Evolutionary conservation across 2,113 vertebrate species (phyloP).

Genomic region (Tyto alba): DNA sequence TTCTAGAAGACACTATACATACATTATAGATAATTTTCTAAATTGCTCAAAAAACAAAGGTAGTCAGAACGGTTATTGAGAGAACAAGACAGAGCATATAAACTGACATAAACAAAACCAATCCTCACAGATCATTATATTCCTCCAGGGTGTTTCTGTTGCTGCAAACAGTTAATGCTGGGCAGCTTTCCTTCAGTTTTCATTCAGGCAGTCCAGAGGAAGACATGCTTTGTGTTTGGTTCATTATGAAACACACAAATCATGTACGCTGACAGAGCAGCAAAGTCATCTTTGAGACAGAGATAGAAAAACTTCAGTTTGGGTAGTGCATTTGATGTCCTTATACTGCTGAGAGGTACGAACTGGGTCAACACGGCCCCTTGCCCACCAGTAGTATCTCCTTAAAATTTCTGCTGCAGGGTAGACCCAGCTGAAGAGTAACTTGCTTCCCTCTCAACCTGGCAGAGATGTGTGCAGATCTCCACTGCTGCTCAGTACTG

Average conservation of each 20-base stretch:
- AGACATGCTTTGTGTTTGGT: not conserved
- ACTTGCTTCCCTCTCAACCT: not conserved
- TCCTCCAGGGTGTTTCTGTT: not conserved
- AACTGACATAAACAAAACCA: not conserved
- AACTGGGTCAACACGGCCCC: not conserved
- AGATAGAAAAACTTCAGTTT: not conserved
- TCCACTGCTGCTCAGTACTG: not conserved
- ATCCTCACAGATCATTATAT: not conserved
- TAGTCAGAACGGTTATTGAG: not conserved
- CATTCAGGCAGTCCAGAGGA: not conserved
- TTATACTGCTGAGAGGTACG: not conserved
- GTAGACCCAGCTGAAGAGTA: not conserved
- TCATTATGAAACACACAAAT: not conserved
- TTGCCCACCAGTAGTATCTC: not conserved
- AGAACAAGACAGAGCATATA: not conserved
- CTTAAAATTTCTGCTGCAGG: not conserved
- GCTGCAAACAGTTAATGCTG: not conserved
- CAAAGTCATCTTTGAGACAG: not conserved
- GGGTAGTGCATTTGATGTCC: not conserved
- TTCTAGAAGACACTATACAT: not conserved
- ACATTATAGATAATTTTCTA: not conserved
- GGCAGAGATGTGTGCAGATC: not conserved
- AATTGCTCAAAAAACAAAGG: not conserved
- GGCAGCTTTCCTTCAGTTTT: not conserved
- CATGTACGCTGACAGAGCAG: not conserved